Base-by-base conservation (phyloP, 2,113 vertebrate species). In the Indicator maculatus region DNA sequence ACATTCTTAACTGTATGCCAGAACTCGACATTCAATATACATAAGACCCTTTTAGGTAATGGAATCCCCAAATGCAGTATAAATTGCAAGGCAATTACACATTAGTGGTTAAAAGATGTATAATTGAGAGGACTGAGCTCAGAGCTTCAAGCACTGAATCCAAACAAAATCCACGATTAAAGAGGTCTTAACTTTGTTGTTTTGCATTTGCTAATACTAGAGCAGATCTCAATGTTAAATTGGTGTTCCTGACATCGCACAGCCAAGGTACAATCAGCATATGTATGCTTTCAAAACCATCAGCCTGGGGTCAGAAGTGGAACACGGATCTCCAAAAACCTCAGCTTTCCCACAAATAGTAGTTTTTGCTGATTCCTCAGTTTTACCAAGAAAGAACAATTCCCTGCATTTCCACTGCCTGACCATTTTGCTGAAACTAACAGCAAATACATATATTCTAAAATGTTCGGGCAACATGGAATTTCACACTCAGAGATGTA, bases 31-130 rank as follows among this genome's bases (percentile, higher is more conserved):
- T 82, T 88, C 85, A 81, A 75, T 0, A 12, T 78, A 90, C 0
- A 1, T 60, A 87, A 90, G 93, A 88, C 61, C 66, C 83, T 88
- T 93, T 86, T 47, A 91, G 80, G 93, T 85, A 95, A 88, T 55
- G 41, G 91, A 94, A 96, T 95, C 91, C 85, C 88, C 93, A 95
- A 91, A 88, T 41, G 88, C 76, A 72, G 53, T 78, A 58, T 64
- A 97, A 97, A 95, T 91, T 93, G 85, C 82, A 88, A 93, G 77
- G 80, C 91, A 95, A 96, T 97, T 95, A 83, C 31, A 93, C 65
- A 76, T 75, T 16, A 2, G 44, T 81, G 83, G 76, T 93, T 95
- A 94, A 95, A 95, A 93, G 76, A 95, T 84, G 63, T 90, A 79
- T 94, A 95, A 96, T 95, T 95, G 91, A 88, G 90, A 94, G 80